phyloP scores from a whole-genome alignment of 2,797 vertebrate species.

The Sebastes dallii region DNA sequence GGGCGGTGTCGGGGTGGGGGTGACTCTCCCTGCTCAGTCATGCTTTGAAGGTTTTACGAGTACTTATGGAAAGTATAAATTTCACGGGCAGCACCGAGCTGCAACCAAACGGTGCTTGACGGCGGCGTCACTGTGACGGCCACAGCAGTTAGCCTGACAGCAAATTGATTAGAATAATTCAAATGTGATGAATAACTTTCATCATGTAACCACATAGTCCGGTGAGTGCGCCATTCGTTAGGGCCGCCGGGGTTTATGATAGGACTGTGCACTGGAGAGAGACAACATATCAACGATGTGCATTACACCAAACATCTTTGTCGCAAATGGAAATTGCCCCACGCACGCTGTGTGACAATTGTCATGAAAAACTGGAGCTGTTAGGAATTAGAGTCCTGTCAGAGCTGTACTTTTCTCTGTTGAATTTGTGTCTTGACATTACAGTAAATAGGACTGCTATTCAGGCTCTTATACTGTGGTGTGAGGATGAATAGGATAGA shows the following conservation, averaged over 20 bases:
- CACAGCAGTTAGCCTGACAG: constrained; percentile 91
- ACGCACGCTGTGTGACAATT: constrained; percentile 43
- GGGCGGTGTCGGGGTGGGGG: constrained; percentile 29
- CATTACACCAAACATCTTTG: constrained; percentile 68
- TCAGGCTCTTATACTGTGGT: constrained; percentile 22
- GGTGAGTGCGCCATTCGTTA: constrained; percentile 67
- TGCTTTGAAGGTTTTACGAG: constrained; percentile 88
- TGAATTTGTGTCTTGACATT: constrained; percentile 56
- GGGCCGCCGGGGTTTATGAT: constrained; percentile 64
- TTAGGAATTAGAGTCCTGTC: constrained; percentile 46
- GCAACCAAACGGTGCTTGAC: constrained; percentile 90
- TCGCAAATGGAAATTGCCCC: constrained; percentile 60
- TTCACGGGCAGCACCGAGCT: constrained; percentile 79
- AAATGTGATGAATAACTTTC: constrained; percentile 97
- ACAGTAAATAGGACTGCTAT: constrained; percentile 45
- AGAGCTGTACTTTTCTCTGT: constrained; percentile 26
- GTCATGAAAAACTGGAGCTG: constrained; percentile 50
- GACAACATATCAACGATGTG: constrained; percentile 68
- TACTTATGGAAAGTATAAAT: constrained; percentile 85
- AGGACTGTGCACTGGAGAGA: constrained; percentile 73
- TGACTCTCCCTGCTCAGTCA: constrained; percentile 83
- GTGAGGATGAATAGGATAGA: constrained; percentile 9
- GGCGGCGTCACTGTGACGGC: constrained; percentile 87
- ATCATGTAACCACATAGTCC: constrained; percentile 84
- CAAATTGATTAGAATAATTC: constrained; percentile 97